A percentile compares a stretch with the other conserved stretches of the same genome.
Conservation (phyloP, 92 coral and sea anemone genomes). For the Montipora capitata region DNA sequence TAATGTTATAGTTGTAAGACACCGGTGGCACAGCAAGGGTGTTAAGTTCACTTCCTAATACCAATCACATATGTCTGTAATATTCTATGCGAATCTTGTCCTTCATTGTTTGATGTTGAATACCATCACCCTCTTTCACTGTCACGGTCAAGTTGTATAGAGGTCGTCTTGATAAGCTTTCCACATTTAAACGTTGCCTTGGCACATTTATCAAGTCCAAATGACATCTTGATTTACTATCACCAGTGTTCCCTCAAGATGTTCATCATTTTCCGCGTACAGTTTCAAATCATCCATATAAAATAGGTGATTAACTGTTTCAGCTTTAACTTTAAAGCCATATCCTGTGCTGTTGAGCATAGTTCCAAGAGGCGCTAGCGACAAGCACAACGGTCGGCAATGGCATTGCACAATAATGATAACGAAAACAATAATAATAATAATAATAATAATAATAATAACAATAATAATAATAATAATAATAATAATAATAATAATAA, state of each 20-base stretch:
- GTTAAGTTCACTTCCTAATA: background rate
- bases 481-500: too few species aligned
- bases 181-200: background rate
- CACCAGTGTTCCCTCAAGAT: background rate
- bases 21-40: constrained; percentile 39
- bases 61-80: background rate
- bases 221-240: background rate
- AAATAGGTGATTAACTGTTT: background rate
- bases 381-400: too few species aligned
- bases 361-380: too few species aligned
- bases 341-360: too few species aligned
- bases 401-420: too few species aligned
- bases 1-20: constrained; percentile 25
- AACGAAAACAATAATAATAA: too few species aligned
- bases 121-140: background rate
- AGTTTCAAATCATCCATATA: background rate
- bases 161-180: background rate
- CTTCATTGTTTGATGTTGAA: background rate
- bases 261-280: background rate
- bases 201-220: background rate
- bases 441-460: too few species aligned
- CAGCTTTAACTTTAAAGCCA: too few species aligned
- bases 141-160: background rate
- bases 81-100: background rate
- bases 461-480: too few species aligned